phyloP scores from a whole-genome alignment of 2,113 vertebrate species.

The Carettochelys insculpta region DNA sequence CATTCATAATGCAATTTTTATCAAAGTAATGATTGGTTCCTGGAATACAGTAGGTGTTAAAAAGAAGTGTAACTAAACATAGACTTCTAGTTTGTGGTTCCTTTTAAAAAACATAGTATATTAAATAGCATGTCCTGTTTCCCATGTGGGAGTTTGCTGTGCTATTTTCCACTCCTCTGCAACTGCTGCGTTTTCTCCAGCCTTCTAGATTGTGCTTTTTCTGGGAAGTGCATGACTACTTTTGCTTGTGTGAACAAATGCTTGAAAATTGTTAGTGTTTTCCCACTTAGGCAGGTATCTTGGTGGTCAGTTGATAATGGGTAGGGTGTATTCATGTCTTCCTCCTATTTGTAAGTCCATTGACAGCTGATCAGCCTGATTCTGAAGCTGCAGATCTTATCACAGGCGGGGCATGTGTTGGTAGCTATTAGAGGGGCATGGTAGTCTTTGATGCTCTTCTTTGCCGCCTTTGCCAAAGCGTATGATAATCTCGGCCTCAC shows the following conservation, averaged over 20 bases:
- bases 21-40: not conserved
- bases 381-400: no score
- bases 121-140: not conserved
- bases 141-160: not conserved
- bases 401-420: no score
- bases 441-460: no score
- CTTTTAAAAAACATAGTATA: not conserved
- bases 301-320: no score
- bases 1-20: not conserved
- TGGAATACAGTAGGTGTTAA: not conserved
- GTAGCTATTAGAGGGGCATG: no score
- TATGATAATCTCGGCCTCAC: no score
- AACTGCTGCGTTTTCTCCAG: not conserved
- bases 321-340: no score
- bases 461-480: no score
- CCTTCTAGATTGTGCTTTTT: not conserved
- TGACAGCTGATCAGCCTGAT: no score
- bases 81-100: not conserved
- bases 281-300: not conserved
- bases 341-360: no score
- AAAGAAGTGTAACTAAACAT: not conserved
- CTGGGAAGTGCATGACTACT: not conserved
- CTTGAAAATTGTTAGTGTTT: not conserved
- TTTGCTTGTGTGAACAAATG: fast-evolving
- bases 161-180: not conserved